Conservation (phyloP, 92 coral and sea anemone species). For the Parazoanthus darwini region DNA sequence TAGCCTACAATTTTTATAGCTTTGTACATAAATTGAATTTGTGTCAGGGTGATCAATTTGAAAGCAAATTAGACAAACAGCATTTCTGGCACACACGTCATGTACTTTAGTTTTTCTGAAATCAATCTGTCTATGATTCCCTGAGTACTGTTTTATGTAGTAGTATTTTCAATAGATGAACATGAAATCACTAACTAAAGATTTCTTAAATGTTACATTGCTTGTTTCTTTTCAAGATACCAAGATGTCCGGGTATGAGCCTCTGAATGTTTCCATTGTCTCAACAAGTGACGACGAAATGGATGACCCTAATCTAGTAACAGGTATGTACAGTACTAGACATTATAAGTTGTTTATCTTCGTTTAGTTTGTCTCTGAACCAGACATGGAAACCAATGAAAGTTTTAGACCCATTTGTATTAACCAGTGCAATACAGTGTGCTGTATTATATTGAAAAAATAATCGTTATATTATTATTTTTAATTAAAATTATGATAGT, state of each 20-base stretch:
- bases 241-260: slow-evolving; percentile 66
- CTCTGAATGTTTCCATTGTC: slow-evolving; percentile 58
- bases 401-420: not conserved
- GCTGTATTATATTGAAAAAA: too few species aligned
- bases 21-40: not conserved
- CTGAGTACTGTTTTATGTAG: too few species aligned
- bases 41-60: not conserved
- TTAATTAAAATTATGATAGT: too few species aligned
- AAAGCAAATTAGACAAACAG: not conserved
- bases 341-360: too few species aligned
- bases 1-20: not conserved
- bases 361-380: too few species aligned
- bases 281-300: slow-evolving; percentile 51
- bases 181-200: not conserved
- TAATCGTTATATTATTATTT: too few species aligned
- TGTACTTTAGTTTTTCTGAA: not conserved
- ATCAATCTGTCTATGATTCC: too few species aligned
- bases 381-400: not conserved
- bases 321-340: slow-evolving; percentile 47
- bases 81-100: not conserved
- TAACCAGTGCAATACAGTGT: not conserved
- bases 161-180: not conserved
- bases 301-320: slow-evolving; percentile 65
- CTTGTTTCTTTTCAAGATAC: slow-evolving; percentile 20
- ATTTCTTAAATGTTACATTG: not conserved